Percentiles rank a stretch among this genome's conserved stretches.
These are phyloP conservation scores for Mus caroli DNA, from an alignment of 2,797 vertebrate species.

Conservation along the genomic window DNA sequence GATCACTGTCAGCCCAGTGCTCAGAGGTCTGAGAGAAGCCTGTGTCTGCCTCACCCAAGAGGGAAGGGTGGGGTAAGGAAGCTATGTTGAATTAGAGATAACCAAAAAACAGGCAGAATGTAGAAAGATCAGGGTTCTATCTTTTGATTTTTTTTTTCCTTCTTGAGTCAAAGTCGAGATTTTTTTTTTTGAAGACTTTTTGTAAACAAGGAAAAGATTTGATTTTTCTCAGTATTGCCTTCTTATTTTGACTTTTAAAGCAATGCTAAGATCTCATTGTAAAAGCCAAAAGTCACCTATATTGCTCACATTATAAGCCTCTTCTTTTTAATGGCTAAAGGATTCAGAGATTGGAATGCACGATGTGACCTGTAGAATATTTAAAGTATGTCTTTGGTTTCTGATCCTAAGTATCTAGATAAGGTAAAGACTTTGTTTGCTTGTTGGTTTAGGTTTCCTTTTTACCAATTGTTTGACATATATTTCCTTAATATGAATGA, in stretches of 20 bases:
- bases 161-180: not conserved
- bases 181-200: not conserved
- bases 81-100: not conserved
- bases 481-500: not conserved
- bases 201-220: slow-evolving; percentile 2
- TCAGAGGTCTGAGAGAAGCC: not conserved
- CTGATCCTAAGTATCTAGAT: not conserved
- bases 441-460: not conserved
- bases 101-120: not conserved
- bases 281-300: not conserved
- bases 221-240: slow-evolving; percentile 26
- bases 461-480: not conserved
- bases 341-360: not conserved
- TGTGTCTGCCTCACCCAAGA: not conserved
- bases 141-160: slow-evolving; percentile 29
- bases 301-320: not conserved
- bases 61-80: not conserved
- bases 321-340: not conserved
- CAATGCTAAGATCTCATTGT: not conserved
- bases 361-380: not conserved
- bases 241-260: slow-evolving; percentile 17
- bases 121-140: not conserved
- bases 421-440: not conserved
- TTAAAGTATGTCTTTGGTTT: not conserved
- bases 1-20: not conserved